These are phyloP conservation scores for Holothuria glaberrima DNA, from an alignment of 35 echinoderm and acorn worm genomes.

Conservation along the genomic window DNA sequence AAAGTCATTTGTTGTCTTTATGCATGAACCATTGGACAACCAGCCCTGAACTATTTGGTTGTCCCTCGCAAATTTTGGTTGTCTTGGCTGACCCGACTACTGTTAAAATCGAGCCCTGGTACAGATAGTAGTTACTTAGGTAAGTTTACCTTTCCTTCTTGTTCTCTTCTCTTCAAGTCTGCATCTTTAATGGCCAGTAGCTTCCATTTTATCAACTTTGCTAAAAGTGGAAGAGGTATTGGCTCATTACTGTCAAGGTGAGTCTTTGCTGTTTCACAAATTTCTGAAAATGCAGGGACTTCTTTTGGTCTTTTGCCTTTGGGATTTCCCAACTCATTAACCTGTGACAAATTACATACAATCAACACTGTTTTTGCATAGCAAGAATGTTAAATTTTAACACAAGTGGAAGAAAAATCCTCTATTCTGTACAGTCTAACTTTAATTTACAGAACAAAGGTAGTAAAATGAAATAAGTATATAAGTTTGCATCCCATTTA, in stretches of 20 bases:
- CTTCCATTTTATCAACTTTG: slow-evolving; percentile 98
- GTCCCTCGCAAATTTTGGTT: no score
- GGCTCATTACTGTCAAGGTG: slow-evolving; percentile 81
- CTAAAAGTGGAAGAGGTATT: slow-evolving; percentile 81
- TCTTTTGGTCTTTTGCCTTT: slow-evolving; percentile 94
- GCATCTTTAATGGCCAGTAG: slow-evolving; percentile 88
- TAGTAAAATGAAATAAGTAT: no score
- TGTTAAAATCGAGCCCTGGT: no score
- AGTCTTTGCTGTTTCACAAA: slow-evolving; percentile 92
- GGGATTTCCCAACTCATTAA: slow-evolving; percentile 87
- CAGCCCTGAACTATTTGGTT: no score
- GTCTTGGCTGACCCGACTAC: no score
- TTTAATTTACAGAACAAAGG: no score
- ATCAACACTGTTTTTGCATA: background rate
- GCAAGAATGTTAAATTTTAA: background rate
- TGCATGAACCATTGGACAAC: no score
- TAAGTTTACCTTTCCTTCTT: slow-evolving; percentile 84
- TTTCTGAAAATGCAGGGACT: slow-evolving; percentile 81
- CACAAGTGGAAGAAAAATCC: no score
- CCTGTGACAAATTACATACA: slow-evolving; percentile 33
- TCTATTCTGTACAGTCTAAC: no score
- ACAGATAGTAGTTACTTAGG: no score
- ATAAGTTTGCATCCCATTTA: no score
- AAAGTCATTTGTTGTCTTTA: no score
- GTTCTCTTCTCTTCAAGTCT: slow-evolving; percentile 87